These are phyloP conservation scores for Arctia plantaginis DNA, from an alignment of 2,888 invertebrate genomes.

Conservation along the genomic window DNA sequence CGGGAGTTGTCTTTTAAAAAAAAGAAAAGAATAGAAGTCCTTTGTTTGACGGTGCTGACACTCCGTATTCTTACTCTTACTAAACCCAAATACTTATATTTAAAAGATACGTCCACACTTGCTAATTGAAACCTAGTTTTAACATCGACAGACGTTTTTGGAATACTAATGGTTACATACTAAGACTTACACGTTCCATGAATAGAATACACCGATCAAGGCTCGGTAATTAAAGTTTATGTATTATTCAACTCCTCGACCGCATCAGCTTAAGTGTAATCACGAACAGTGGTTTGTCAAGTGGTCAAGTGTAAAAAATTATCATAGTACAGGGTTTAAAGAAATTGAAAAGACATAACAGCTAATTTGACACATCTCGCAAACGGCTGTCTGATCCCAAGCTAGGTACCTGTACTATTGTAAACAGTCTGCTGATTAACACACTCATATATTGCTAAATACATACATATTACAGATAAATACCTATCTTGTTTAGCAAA, in stretches of 20 bases:
- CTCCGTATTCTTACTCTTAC: too few species aligned
- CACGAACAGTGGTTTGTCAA: constrained; percentile 6
- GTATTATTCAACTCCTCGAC: constrained; percentile 5
- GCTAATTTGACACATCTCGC: not conserved
- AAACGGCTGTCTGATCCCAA: too few species aligned
- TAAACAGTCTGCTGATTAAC: too few species aligned
- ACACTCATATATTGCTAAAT: too few species aligned
- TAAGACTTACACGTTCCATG: not conserved
- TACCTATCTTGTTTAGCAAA: too few species aligned
- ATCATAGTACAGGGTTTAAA: not conserved
- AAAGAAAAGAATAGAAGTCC: too few species aligned
- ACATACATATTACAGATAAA: too few species aligned
- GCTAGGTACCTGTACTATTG: too few species aligned
- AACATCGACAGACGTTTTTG: not conserved
- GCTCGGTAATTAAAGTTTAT: constrained; percentile 11
- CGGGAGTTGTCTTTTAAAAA: too few species aligned
- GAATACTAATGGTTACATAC: constrained; percentile 8
- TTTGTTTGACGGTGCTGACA: too few species aligned
- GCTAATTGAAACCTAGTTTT: not conserved
- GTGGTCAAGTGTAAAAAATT: not conserved
- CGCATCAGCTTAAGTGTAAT: constrained; percentile 1
- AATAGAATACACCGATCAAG: constrained; percentile 7
- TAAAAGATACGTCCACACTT: not conserved
- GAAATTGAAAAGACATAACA: not conserved
- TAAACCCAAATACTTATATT: not conserved